Percentiles rank a stretch among this genome's conserved stretches.
These are phyloP conservation scores for Coregonus suidteri DNA, from an alignment of 2,797 vertebrate species.

Conservation along the genomic window DNA sequence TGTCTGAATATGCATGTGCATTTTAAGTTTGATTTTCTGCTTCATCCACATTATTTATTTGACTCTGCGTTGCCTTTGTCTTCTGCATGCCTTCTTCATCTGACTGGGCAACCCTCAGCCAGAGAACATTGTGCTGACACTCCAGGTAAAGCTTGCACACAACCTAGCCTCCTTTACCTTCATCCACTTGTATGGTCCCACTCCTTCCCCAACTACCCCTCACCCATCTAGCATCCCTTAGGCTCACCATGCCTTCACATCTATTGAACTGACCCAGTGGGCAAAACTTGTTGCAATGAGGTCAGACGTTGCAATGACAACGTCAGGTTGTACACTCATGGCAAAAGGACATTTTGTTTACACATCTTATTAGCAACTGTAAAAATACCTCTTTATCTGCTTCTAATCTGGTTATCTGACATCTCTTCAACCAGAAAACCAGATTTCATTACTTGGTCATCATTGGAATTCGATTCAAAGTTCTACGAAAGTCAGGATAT, in stretches of 20 bases:
- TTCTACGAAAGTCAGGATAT: not conserved
- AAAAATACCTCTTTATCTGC: not conserved
- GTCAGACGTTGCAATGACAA: not conserved
- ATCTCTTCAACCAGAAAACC: not conserved
- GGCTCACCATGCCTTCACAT: not conserved
- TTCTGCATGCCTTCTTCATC: constrained; percentile 85
- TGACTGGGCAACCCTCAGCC: constrained; percentile 85
- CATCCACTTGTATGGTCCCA: constrained; percentile 26
- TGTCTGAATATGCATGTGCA: constrained; percentile 45
- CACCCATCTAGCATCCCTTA: not conserved
- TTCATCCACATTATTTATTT: constrained; percentile 61
- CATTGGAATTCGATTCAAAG: not conserved
- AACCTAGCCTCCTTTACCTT: constrained; percentile 21
- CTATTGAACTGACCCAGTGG: not conserved
- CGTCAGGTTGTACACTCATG: not conserved
- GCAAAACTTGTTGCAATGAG: not conserved
- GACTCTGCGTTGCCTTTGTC: constrained; percentile 72
- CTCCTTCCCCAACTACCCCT: not conserved
- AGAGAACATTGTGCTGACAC: constrained; percentile 93
- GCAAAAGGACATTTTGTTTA: not conserved
- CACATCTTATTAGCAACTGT: not conserved
- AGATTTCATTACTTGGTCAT: not conserved
- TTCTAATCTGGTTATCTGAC: not conserved
- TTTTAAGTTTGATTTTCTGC: constrained; percentile 44
- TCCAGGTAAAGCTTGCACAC: constrained; percentile 87